phyloP scores from a whole-genome alignment of 2,888 invertebrate genomes.

The Campoplex nolae region DNA sequence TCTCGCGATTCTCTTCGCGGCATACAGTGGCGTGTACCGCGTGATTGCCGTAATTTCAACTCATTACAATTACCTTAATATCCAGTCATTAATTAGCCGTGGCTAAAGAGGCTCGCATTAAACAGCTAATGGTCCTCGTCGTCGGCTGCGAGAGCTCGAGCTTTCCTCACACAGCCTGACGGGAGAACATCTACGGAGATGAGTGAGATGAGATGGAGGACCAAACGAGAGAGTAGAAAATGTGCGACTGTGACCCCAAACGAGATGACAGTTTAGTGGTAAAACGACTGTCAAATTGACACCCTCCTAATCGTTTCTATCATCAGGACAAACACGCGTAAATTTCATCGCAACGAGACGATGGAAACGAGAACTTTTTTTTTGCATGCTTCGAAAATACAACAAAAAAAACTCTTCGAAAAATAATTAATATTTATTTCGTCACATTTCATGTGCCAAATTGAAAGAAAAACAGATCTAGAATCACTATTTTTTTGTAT shows the following conservation, averaged over 20 bases:
- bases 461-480: not conserved
- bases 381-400: not conserved
- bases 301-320: constrained; percentile 27
- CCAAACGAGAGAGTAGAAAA: constrained; percentile 44
- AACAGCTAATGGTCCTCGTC: constrained; percentile 81
- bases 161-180: constrained; percentile 45
- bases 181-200: constrained; percentile 33
- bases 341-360: not conserved
- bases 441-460: not conserved
- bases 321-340: constrained; percentile 7
- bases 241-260: constrained; percentile 41
- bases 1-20: constrained; percentile 63
- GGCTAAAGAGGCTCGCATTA: constrained; percentile 82
- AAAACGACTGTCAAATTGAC: constrained; percentile 59
- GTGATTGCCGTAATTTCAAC: constrained; percentile 81
- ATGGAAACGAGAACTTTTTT: not conserved
- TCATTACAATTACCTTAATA: constrained; percentile 84
- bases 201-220: constrained; percentile 60
- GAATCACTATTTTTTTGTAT: not conserved
- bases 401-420: not conserved
- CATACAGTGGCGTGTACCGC: constrained; percentile 78
- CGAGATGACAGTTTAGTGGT: constrained; percentile 51
- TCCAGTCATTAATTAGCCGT: constrained; percentile 82
- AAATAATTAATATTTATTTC: not conserved
- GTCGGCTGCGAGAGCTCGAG: constrained; percentile 69